phyloP scores from a whole-genome alignment of 2,888 invertebrate species.

The Caradrina clavipalpis region DNA sequence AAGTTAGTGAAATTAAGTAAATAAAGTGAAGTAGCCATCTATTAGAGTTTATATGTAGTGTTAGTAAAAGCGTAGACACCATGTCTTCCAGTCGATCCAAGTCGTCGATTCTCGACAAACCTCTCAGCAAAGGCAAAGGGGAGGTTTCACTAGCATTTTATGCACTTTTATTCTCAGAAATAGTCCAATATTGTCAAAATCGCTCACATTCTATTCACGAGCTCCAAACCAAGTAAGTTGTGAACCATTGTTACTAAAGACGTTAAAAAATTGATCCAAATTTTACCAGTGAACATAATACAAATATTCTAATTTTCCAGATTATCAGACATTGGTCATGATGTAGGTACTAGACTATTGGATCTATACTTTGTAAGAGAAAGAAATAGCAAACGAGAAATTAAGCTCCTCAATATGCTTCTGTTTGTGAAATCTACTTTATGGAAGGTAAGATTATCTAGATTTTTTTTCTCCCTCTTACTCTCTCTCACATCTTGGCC shows the following conservation, averaged over 20 bases:
- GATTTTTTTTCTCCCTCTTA: too few relatives aligned
- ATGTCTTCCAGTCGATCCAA: conserved; percentile 92
- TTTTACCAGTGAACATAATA: background rate
- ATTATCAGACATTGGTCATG: conserved; percentile 98
- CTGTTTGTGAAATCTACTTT: conserved; percentile 98
- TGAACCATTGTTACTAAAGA: background rate
- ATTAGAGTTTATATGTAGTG: background rate
- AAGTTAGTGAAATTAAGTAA: conserved; percentile 6
- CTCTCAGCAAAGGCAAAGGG: conserved; percentile 97
- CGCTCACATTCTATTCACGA: conserved; percentile 98
- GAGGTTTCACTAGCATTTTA: conserved; percentile 98
- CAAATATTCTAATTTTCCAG: conserved; percentile 84
- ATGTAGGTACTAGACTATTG: conserved; percentile 97
- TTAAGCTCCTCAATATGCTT: conserved; percentile 98
- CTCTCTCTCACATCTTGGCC: too few relatives aligned
- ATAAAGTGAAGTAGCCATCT: conserved; percentile 1
- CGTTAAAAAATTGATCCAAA: background rate
- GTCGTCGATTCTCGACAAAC: conserved; percentile 96
- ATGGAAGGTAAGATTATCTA: conserved; percentile 94
- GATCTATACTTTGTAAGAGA: conserved; percentile 98
- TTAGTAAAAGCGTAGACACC: conserved; percentile 6
- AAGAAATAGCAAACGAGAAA: conserved; percentile 98
- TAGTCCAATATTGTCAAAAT: conserved; percentile 99
- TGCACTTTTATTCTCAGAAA: conserved; percentile 98
- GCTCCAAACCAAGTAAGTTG: conserved; percentile 96